Base-by-base conservation (phyloP, 2,888 invertebrate genomes). In the Ophion ventricosus region DNA sequence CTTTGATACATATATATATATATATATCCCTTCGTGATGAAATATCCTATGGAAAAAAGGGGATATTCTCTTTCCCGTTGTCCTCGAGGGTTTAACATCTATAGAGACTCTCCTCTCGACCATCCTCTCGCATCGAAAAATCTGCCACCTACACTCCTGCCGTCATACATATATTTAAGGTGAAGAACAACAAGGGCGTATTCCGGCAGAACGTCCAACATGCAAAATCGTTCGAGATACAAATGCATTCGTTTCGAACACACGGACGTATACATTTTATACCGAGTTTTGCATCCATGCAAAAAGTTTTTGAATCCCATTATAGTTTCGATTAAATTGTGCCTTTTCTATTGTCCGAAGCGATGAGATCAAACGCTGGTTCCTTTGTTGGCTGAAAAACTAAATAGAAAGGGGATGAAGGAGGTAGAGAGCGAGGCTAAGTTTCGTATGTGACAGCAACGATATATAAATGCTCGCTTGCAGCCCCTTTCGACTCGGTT, bases 1-100 rank as follows among this genome's bases (percentile, higher is more conserved):
- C 61, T 77, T 70, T 88, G 87, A 89, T 89, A 89, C 88, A 88
- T 88, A 90, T 88, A 88, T 87, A 61, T 49, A 17, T 57, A 43
- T 17, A 26, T 49, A 49, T 73, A n/a, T 35, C 87, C 89, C 87
- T 78, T 69, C 86, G 86, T 87, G 89, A 90, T 89, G 88, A 91
- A 90, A 90, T 91, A 91, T 90, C 86, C 85, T 67, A 82, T 69
- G 82, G 61, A 63, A 67, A 69, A 63, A 66, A 67, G 73, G 69
- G 67, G 72, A 81, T 75, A 70, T 59, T 14, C 35, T 67, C 79
- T n/a, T 70, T 63, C 72, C 35, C 56, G 64, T 49, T 54, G 61
- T 85, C 79, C 79, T 69, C 69, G 63, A 72, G 72, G 69, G 23
- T 76, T 63, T n/a, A 74, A 73, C 76, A 76, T 63, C 73, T 49